Evolutionary conservation across 2,797 vertebrate genomes (phyloP).

Genomic region (Myotis planiceps): DNA sequence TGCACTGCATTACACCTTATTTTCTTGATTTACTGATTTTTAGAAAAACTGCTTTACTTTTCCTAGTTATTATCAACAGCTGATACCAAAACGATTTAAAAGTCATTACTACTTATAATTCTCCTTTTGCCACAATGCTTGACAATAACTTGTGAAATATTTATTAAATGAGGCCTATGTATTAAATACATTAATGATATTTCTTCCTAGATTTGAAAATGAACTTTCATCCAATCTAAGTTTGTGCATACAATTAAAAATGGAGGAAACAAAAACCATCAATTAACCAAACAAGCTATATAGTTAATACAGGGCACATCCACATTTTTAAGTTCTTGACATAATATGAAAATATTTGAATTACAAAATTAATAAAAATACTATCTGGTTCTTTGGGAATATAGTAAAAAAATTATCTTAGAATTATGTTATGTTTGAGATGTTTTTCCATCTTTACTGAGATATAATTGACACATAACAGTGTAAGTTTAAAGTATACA

Average conservation of each 20-base stretch:
- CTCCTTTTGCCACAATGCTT: not conserved
- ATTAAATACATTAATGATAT: not conserved
- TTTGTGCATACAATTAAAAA: not conserved
- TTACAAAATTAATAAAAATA: not conserved
- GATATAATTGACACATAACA: not conserved
- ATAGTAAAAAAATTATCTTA: not conserved
- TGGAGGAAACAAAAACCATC: not conserved
- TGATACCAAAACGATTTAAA: not conserved
- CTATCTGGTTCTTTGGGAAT: not conserved
- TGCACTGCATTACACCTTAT: not conserved
- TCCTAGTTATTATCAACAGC: not conserved
- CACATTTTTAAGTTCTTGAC: not conserved
- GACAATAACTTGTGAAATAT: not conserved
- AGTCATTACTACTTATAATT: not conserved
- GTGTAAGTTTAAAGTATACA: not conserved
- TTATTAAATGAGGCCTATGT: not conserved
- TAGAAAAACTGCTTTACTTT: slow-evolving; percentile 21
- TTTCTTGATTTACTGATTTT: slow-evolving; percentile 10
- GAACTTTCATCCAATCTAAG: not conserved
- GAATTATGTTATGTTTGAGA: not conserved
- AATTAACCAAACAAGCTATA: not conserved
- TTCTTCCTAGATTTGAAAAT: not conserved
- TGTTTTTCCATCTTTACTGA: not conserved
- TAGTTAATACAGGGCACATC: not conserved
- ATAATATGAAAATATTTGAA: not conserved